Percentiles rank a stretch among this genome's conserved stretches.
Conservation (phyloP, 1,140 invertebrate species). For the Scaptodrosophila lebanonensis region DNA sequence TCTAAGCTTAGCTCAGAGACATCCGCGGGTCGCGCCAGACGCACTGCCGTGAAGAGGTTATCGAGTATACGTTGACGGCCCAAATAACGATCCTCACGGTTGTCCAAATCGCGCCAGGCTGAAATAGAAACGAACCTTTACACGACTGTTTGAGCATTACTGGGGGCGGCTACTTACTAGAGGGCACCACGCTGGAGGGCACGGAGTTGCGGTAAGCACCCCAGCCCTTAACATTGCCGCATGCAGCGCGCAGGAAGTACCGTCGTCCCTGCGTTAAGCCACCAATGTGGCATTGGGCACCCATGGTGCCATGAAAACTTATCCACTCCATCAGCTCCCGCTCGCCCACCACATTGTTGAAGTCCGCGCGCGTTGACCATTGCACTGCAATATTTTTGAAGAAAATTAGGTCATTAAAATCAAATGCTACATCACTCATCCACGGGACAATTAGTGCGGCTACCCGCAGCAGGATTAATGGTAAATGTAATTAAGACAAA, state of each 20-base stretch:
- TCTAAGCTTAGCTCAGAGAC: slow-evolving; percentile 79
- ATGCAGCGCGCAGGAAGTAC: slow-evolving; percentile 91
- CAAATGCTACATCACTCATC: not conserved
- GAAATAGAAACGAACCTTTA: not conserved
- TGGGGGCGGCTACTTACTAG: slow-evolving; percentile 83
- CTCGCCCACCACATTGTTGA: slow-evolving; percentile 86
- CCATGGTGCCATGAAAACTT: slow-evolving; percentile 79
- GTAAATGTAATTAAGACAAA: no score
- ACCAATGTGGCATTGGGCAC: slow-evolving; percentile 82
- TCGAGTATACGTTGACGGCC: slow-evolving; percentile 86
- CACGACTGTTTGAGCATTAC: not conserved
- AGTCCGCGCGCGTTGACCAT: slow-evolving; percentile 91
- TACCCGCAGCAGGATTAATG: slow-evolving; percentile 21
- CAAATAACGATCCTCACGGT: slow-evolving; percentile 80
- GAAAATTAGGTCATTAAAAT: slow-evolving; percentile 44
- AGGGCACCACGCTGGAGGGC: slow-evolving; percentile 90
- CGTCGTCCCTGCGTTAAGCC: slow-evolving; percentile 88
- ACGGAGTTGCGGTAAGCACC: slow-evolving; percentile 86
- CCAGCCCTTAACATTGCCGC: slow-evolving; percentile 94
- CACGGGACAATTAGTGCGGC: not conserved
- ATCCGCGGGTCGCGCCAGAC: slow-evolving; percentile 81
- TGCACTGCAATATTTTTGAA: slow-evolving; percentile 80
- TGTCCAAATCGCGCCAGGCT: slow-evolving; percentile 90
- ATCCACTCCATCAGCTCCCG: slow-evolving; percentile 85
- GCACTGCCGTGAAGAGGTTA: slow-evolving; percentile 85